Evolutionary conservation across 2,113 vertebrate genomes (phyloP).

Genomic region (Mesitornis unicolor): DNA sequence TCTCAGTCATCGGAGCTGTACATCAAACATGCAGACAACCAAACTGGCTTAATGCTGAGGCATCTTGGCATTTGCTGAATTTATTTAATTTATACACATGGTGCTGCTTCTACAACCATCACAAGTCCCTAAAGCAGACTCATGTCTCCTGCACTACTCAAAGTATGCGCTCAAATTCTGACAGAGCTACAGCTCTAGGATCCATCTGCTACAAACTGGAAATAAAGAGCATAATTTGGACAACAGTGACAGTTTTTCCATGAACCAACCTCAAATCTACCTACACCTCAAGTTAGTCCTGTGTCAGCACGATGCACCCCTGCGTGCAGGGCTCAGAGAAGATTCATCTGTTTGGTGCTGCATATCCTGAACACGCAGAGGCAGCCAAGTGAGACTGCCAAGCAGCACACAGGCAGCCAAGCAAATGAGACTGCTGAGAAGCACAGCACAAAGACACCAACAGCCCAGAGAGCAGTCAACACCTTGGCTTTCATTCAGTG

Average conservation of each 20-base stretch:
- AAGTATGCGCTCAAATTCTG: neutral
- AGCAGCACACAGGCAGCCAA: neutral
- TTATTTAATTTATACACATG: neutral
- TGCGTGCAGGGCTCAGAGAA: rapidly evolving
- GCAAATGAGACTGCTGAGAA: neutral
- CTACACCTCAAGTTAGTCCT: neutral
- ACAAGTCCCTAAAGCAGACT: neutral
- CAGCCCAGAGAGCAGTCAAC: neutral
- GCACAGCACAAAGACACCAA: neutral
- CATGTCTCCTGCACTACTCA: neutral
- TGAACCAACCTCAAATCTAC: neutral
- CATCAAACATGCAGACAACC: neutral
- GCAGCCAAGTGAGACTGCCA: neutral
- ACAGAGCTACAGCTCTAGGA: neutral
- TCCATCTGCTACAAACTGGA: neutral
- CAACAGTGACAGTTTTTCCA: neutral
- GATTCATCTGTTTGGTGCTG: neutral
- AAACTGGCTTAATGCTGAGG: neutral
- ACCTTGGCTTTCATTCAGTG: neutral
- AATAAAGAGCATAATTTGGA: neutral
- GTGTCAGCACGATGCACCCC: rapidly evolving
- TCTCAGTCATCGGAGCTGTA: rapidly evolving
- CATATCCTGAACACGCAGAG: neutral
- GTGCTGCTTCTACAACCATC: neutral
- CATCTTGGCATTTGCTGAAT: neutral